These are phyloP conservation scores for Scomber scombrus DNA, from an alignment of 2,113 vertebrate species.

Conservation along the genomic window DNA sequence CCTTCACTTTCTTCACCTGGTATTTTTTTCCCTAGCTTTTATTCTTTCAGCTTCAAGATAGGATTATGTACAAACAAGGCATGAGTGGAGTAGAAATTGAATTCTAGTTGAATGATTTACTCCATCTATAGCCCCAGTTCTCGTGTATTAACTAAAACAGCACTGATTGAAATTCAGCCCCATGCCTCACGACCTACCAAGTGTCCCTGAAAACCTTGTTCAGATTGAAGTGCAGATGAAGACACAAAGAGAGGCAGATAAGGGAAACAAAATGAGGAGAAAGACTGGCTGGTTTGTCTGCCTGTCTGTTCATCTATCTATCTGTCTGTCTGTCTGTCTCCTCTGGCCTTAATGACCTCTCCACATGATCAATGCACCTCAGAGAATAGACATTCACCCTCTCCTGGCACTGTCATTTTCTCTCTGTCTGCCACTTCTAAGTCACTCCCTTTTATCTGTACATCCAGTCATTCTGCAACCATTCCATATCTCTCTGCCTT, in stretches of 20 bases:
- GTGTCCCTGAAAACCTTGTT: slow-evolving; percentile 73
- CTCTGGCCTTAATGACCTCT: slow-evolving; percentile 59
- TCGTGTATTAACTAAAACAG: slow-evolving; percentile 63
- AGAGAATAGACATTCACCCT: slow-evolving; percentile 61
- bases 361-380: slow-evolving; percentile 58
- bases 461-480: slow-evolving; percentile 3
- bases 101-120: slow-evolving; percentile 57
- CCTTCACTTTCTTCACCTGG: slow-evolving; percentile 19
- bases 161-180: slow-evolving; percentile 70
- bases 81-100: slow-evolving; percentile 51
- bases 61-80: slow-evolving; percentile 56
- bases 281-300: slow-evolving; percentile 36
- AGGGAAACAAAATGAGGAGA: slow-evolving; percentile 46
- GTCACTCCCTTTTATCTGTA: slow-evolving; percentile 26
- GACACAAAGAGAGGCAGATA: slow-evolving; percentile 55
- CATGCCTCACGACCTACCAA: slow-evolving; percentile 53
- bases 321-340: slow-evolving; percentile 47
- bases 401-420: slow-evolving; percentile 58
- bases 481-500: slow-evolving; percentile 11
- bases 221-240: slow-evolving; percentile 67
- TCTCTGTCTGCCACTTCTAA: slow-evolving; percentile 38
- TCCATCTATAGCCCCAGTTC: slow-evolving; percentile 41
- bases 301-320: slow-evolving; percentile 36
- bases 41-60: slow-evolving; percentile 7
- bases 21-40: neutral